A percentile compares a stretch with the other conserved stretches of the same genome.
These are phyloP conservation scores for Oophaga sylvatica DNA, from an alignment of 2,797 vertebrate genomes.

Conservation along the genomic window DNA sequence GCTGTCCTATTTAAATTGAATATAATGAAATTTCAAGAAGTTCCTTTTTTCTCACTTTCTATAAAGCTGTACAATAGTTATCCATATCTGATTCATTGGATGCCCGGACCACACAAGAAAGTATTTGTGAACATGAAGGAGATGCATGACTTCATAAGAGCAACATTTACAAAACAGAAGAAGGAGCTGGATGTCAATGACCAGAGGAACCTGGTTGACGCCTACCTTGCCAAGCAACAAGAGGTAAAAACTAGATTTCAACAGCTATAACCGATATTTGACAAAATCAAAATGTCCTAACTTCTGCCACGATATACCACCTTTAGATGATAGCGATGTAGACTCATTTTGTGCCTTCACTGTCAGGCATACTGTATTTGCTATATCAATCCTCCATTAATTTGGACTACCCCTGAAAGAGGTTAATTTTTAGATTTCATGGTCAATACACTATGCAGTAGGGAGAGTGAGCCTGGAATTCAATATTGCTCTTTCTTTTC, in stretches of 20 bases:
- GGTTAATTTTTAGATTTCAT: no score
- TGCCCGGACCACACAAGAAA: slow-evolving; percentile 33
- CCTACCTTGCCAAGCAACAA: slow-evolving; percentile 33
- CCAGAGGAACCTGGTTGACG: slow-evolving; percentile 49
- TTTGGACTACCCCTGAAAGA: no score
- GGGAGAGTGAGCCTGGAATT: no score
- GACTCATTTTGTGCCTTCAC: no score
- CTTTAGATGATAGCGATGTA: no score
- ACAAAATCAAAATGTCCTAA: no score
- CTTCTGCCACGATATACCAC: no score
- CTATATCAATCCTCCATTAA: no score
- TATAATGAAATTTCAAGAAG: background rate
- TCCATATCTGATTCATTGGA: slow-evolving; percentile 36
- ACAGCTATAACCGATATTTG: background rate
- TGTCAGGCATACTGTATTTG: no score
- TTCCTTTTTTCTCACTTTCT: background rate
- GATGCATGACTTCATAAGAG: background rate
- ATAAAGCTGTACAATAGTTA: slow-evolving; percentile 39
- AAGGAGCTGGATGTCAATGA: slow-evolving; percentile 39
- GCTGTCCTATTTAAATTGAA: background rate
- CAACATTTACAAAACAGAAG: slow-evolving; percentile 6
- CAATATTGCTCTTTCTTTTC: no score
- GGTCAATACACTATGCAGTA: no score
- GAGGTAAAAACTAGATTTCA: slow-evolving; percentile 27
- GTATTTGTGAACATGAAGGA: slow-evolving; percentile 9